Percentiles rank a stretch among this genome's conserved stretches.
phyloP scores from a whole-genome alignment of 2,888 invertebrate genomes.

The Sminthurinus aureus region DNA sequence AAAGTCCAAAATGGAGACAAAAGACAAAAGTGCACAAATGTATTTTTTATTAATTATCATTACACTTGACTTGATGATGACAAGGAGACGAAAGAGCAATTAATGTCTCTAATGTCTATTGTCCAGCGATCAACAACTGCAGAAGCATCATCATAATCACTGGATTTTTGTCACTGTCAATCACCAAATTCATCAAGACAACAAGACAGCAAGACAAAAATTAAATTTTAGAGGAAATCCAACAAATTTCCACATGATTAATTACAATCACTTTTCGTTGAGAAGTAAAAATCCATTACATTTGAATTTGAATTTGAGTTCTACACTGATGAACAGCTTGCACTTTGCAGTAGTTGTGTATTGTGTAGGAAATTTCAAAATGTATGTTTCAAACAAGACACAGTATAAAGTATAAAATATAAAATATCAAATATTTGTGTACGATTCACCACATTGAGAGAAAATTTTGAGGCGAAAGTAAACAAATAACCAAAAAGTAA shows the following conservation, averaged over 20 bases:
- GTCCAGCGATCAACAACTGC: background rate
- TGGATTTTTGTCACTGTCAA: background rate
- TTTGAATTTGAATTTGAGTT: background rate
- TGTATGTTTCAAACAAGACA: background rate
- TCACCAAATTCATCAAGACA: background rate
- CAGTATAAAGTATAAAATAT: background rate
- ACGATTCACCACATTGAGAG: too few species aligned
- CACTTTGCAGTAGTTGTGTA: too few species aligned
- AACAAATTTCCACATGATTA: background rate
- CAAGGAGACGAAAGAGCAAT: slow-evolving; percentile 3
- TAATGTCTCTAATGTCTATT: background rate
- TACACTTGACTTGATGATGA: background rate
- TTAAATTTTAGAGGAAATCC: too few species aligned
- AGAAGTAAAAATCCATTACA: background rate
- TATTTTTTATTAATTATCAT: background rate
- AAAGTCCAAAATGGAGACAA: background rate
- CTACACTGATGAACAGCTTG: too few species aligned
- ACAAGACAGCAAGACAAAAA: background rate
- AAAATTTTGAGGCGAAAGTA: too few species aligned
- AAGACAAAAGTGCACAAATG: too few species aligned
- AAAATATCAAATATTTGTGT: too few species aligned
- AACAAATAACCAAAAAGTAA: too few species aligned
- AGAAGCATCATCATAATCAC: background rate
- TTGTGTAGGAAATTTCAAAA: too few species aligned
- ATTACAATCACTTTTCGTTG: background rate